Percentiles rank a stretch among this genome's conserved stretches.
Evolutionary conservation across 2,113 vertebrate species (phyloP).

Genomic region (Archocentrus centrarchus): DNA sequence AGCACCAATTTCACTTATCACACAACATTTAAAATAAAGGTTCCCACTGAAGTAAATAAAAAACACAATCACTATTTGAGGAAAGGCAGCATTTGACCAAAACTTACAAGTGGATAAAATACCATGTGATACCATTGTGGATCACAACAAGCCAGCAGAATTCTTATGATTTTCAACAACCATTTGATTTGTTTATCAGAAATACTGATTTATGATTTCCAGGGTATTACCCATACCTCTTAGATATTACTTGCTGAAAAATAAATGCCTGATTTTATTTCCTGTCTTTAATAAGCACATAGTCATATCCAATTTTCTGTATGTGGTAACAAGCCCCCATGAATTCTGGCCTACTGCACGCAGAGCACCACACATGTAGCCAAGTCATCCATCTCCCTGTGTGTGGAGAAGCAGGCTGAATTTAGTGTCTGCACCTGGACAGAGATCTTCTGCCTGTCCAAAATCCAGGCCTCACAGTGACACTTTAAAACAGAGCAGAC

Average conservation of each 20-base stretch:
- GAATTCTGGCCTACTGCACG: slow-evolving; percentile 37
- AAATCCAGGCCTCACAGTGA: slow-evolving; percentile 61
- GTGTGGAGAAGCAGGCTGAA: slow-evolving; percentile 56
- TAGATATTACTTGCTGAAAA: slow-evolving; percentile 7
- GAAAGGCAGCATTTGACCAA: background rate
- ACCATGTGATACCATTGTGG: background rate
- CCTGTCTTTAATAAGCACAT: background rate
- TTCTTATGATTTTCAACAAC: background rate
- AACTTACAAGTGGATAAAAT: background rate
- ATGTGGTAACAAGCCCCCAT: slow-evolving; percentile 38
- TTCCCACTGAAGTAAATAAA: background rate
- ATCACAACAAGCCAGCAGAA: background rate
- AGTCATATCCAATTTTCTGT: slow-evolving; percentile 24
- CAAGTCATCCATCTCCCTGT: slow-evolving; percentile 51
- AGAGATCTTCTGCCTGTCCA: slow-evolving; percentile 64
- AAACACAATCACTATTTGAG: background rate
- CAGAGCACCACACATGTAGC: slow-evolving; percentile 66
- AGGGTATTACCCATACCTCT: background rate
- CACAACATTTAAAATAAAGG: background rate
- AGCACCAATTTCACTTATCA: background rate
- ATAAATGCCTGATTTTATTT: background rate
- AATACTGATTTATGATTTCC: background rate
- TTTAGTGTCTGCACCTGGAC: slow-evolving; percentile 80
- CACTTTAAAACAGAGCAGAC: slow-evolving; percentile 73
- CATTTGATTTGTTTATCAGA: background rate